phyloP scores from a whole-genome alignment of 2,797 vertebrate species.

The Gastrophryne carolinensis region DNA sequence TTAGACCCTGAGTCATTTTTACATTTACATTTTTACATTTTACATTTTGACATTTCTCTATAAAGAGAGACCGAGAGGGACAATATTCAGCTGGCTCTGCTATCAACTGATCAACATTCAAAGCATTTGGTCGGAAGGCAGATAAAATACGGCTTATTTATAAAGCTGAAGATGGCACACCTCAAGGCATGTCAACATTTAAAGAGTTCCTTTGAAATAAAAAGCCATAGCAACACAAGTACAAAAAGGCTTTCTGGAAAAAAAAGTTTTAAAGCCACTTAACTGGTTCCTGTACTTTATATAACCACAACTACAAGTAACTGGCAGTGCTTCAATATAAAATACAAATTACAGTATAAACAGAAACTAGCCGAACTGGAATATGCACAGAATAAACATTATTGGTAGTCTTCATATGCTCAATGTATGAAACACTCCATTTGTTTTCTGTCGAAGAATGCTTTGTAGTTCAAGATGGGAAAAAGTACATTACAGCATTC shows the following conservation, averaged over 20 bases:
- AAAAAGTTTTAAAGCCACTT: slow-evolving; percentile 18
- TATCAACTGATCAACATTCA: background rate
- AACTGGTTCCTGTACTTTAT: slow-evolving; percentile 29
- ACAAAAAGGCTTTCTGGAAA: background rate
- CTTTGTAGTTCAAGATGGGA: slow-evolving; percentile 41
- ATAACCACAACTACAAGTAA: slow-evolving; percentile 33
- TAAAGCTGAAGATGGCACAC: slow-evolving; percentile 3
- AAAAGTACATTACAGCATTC: slow-evolving; percentile 2
- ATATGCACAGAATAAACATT: slow-evolving; percentile 45
- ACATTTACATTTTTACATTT: no score
- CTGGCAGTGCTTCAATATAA: slow-evolving; percentile 34
- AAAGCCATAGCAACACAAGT: background rate
- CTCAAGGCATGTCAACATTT: background rate
- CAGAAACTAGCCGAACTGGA: slow-evolving; percentile 23
- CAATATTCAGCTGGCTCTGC: background rate
- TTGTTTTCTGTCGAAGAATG: slow-evolving; percentile 42
- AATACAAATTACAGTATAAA: slow-evolving; percentile 31
- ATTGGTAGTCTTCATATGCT: slow-evolving; percentile 32
- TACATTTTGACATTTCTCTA: no score
- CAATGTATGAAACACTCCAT: slow-evolving; percentile 43
- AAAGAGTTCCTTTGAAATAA: background rate
- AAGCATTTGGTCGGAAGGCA: background rate
- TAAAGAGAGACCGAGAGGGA: no score
- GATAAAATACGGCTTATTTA: background rate
- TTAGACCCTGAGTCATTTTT: no score